A percentile compares a stretch with the other conserved stretches of the same genome.
Evolutionary conservation across 2,797 vertebrate species (phyloP).

Genomic region (Leontocebus nigricollis): DNA sequence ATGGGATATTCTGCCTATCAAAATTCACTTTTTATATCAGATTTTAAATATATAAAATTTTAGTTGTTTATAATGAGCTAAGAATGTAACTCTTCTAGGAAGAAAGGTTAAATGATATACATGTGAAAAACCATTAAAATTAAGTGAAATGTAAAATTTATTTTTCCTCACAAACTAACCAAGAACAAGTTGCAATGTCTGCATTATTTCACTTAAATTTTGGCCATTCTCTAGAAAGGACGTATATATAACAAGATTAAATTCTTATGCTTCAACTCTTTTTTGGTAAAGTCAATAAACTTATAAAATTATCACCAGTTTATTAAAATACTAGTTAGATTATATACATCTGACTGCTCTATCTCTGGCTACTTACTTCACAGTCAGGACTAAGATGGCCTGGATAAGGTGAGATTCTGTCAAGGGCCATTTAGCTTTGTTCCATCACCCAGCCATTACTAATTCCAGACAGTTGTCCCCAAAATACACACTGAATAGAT

Average conservation of each 20-base stretch:
- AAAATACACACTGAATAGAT: background rate
- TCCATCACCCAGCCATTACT: background rate
- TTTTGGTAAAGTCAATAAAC: background rate
- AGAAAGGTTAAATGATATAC: background rate
- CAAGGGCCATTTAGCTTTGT: background rate
- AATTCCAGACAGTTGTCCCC: background rate
- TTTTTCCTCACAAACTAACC: background rate
- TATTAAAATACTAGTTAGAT: background rate
- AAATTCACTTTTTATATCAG: conserved; percentile 16
- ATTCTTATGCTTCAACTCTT: background rate
- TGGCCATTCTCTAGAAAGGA: background rate
- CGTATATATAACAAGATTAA: background rate
- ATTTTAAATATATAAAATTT: background rate
- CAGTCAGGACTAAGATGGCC: background rate
- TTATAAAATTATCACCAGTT: background rate
- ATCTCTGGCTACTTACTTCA: background rate
- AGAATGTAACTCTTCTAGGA: background rate
- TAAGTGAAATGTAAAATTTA: background rate
- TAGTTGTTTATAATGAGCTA: background rate
- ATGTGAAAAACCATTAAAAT: conserved; percentile 9
- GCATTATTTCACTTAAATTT: background rate
- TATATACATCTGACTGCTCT: background rate
- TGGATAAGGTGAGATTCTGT: background rate
- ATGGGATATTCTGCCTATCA: background rate
- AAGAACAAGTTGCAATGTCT: background rate